Conservation (phyloP, 1,140 invertebrate genomes). For the Achroia grisella region DNA sequence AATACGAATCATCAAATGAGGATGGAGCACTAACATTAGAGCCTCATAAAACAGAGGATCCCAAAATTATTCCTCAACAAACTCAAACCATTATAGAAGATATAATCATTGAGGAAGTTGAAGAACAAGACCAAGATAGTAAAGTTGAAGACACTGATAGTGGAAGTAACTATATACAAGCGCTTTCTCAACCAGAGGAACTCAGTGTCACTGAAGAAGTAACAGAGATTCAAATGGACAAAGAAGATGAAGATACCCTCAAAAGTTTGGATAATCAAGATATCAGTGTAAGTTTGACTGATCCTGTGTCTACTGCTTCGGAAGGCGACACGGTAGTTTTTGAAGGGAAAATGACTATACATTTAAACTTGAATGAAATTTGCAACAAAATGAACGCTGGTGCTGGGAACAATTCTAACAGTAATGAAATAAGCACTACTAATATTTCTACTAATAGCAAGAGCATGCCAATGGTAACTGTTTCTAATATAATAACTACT, state of each 20-base stretch:
- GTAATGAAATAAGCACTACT: slow-evolving; percentile 40
- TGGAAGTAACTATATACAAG: slow-evolving; percentile 61
- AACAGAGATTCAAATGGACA: slow-evolving; percentile 65
- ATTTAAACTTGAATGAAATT: slow-evolving; percentile 71
- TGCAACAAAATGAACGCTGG: slow-evolving; percentile 64
- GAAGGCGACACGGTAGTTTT: slow-evolving; percentile 71
- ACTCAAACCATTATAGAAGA: slow-evolving; percentile 34
- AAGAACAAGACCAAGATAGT: slow-evolving; percentile 40
- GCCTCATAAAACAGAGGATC: slow-evolving; percentile 37
- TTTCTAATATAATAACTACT: slow-evolving; percentile 72
- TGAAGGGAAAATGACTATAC: slow-evolving; percentile 73
- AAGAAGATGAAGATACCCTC: slow-evolving; percentile 70
- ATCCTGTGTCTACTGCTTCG: slow-evolving; percentile 57
- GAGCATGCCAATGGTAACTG: slow-evolving; percentile 73
- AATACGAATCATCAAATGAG: slow-evolving; percentile 67
- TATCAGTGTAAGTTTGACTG: slow-evolving; percentile 74
- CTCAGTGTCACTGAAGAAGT: slow-evolving; percentile 61
- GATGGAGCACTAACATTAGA: slow-evolving; percentile 36
- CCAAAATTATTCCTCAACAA: slow-evolving; percentile 21
- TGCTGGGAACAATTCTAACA: slow-evolving; percentile 49
- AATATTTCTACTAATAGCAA: slow-evolving; percentile 53
- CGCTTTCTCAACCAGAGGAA: slow-evolving; percentile 64
- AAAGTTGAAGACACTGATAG: slow-evolving; percentile 59
- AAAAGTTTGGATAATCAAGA: slow-evolving; percentile 72
- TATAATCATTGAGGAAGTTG: slow-evolving; percentile 46